Percentiles rank a stretch among this genome's conserved stretches.
These are phyloP conservation scores for Atractosteus spatula DNA, from an alignment of 2,113 vertebrate species.

Conservation along the genomic window DNA sequence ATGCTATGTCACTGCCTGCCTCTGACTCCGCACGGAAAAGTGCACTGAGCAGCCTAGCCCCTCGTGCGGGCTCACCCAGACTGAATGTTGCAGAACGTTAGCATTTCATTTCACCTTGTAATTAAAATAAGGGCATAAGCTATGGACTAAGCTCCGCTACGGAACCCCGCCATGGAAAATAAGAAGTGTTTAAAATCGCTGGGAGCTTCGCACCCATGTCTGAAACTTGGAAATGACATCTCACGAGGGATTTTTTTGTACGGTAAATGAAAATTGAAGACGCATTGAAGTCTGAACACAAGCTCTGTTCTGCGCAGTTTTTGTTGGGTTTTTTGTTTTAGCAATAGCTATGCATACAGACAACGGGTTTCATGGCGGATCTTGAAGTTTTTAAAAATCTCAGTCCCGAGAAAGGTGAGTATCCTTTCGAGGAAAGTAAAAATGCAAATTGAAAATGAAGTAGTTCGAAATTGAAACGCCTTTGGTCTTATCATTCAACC, in stretches of 20 bases:
- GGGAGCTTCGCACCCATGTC: neutral
- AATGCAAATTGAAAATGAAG: slow-evolving; percentile 29
- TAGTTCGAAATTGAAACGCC: too few relatives aligned
- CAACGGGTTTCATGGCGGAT: slow-evolving; percentile 83
- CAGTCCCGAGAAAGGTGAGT: slow-evolving; percentile 88
- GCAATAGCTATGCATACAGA: slow-evolving; percentile 51
- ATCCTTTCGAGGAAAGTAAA: slow-evolving; percentile 17
- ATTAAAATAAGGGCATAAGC: too few relatives aligned
- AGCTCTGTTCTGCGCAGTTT: neutral
- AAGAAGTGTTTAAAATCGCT: neutral
- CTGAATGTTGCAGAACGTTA: too few relatives aligned
- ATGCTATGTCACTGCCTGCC: too few relatives aligned
- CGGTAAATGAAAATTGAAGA: slow-evolving; percentile 42
- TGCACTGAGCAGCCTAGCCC: too few relatives aligned
- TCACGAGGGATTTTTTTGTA: slow-evolving; percentile 21
- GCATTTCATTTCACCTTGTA: too few relatives aligned
- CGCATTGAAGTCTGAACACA: slow-evolving; percentile 32
- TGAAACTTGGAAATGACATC: neutral
- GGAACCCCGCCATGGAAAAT: neutral
- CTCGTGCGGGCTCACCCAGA: too few relatives aligned
- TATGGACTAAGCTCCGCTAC: too few relatives aligned
- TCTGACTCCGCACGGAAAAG: too few relatives aligned
- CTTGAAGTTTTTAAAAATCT: slow-evolving; percentile 90
- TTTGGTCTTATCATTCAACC: too few relatives aligned
- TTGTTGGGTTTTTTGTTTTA: slow-evolving; percentile 2